phyloP scores from a whole-genome alignment of 1,140 invertebrate species.

The Procambarus clarkii region DNA sequence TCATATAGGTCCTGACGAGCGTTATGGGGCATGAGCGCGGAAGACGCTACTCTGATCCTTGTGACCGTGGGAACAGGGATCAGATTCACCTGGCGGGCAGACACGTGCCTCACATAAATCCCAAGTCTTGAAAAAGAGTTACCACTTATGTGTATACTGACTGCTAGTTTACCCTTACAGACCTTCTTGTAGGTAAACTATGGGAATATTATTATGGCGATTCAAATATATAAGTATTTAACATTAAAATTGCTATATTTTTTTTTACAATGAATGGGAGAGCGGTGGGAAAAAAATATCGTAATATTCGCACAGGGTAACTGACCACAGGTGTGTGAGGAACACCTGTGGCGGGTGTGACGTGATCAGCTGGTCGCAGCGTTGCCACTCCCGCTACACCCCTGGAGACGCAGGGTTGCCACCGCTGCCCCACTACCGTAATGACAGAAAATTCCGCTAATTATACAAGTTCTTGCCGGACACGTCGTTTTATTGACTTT shows the following conservation, averaged over 20 bases:
- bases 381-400: not conserved
- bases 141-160: not conserved
- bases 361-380: constrained; percentile 18
- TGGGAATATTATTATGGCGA: not conserved
- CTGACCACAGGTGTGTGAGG: constrained; percentile 26
- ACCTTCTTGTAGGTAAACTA: not conserved
- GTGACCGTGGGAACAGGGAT: not conserved
- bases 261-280: not conserved
- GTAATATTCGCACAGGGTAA: not conserved
- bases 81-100: not conserved
- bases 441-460: too few relatives aligned
- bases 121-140: not conserved
- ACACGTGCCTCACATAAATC: not conserved
- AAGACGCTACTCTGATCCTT: constrained; percentile 5
- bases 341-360: constrained; percentile 44
- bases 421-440: too few relatives aligned
- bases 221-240: not conserved
- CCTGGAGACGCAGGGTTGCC: too few relatives aligned
- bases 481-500: too few relatives aligned
- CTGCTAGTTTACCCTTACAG: too few relatives aligned
- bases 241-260: not conserved
- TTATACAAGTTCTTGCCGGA: too few relatives aligned
- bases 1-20: not conserved
- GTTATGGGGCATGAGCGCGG: not conserved
- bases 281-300: not conserved